A percentile compares a stretch with the other conserved stretches of the same genome.
Conservation (phyloP, 2,888 invertebrate species). For the Frankliniella intonsa region DNA sequence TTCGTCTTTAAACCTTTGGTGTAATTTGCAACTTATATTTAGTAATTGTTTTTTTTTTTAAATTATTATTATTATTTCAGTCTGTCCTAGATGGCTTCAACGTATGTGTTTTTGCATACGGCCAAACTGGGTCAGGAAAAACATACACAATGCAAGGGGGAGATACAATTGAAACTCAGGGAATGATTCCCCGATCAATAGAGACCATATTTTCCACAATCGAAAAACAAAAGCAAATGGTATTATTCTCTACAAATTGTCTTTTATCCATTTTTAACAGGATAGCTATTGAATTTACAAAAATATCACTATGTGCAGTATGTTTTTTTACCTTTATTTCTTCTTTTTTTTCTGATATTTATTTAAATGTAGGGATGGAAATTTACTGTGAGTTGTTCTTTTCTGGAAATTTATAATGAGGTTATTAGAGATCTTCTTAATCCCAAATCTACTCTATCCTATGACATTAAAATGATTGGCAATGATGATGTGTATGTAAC, state of each 20-base stretch:
- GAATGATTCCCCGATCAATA: slow-evolving; percentile 83
- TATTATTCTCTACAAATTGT: slow-evolving; percentile 35
- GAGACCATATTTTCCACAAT: slow-evolving; percentile 70
- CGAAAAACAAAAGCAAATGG: slow-evolving; percentile 60
- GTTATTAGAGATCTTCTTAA: slow-evolving; percentile 71
- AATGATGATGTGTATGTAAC: slow-evolving; percentile 67
- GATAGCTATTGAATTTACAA: background rate
- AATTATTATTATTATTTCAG: slow-evolving; percentile 42
- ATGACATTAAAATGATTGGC: slow-evolving; percentile 67
- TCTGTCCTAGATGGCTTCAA: slow-evolving; percentile 85
- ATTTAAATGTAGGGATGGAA: slow-evolving; percentile 59
- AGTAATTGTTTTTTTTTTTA: slow-evolving; percentile 15
- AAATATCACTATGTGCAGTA: too few relatives aligned
- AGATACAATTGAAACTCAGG: slow-evolving; percentile 55
- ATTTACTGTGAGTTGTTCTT: slow-evolving; percentile 67
- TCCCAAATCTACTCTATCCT: slow-evolving; percentile 55
- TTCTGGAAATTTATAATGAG: slow-evolving; percentile 83
- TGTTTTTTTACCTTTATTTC: too few relatives aligned
- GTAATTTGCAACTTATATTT: slow-evolving; percentile 30
- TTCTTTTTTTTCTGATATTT: too few relatives aligned
- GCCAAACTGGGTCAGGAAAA: slow-evolving; percentile 87
- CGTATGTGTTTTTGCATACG: slow-evolving; percentile 87
- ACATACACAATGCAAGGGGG: slow-evolving; percentile 86
- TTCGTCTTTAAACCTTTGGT: background rate
- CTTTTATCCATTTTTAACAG: slow-evolving; percentile 10